Percentiles rank a stretch among this genome's conserved stretches.
Evolutionary conservation across 2,888 invertebrate genomes (phyloP).

Genomic region (Acanthococcus lagerstroemiae): DNA sequence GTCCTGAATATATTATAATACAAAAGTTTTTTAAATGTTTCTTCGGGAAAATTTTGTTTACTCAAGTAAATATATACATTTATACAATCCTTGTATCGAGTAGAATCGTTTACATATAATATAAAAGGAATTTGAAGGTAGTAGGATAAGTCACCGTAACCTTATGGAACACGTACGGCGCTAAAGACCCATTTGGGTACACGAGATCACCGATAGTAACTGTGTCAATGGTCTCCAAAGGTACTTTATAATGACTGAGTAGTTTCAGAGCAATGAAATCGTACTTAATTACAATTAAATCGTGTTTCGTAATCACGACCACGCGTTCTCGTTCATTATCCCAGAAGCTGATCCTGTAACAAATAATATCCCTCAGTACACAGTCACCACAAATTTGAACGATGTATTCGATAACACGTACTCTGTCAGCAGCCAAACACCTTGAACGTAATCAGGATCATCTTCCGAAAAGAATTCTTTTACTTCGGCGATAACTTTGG

Average conservation of each 20-base stretch:
- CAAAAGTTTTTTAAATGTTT: no score
- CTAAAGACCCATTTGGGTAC: slow-evolving; percentile 70
- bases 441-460: slow-evolving; percentile 58
- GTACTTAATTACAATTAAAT: slow-evolving; percentile 65
- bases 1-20: no score
- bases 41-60: no score
- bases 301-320: slow-evolving; percentile 60
- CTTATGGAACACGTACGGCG: slow-evolving; percentile 68
- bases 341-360: slow-evolving; percentile 72
- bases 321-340: slow-evolving; percentile 75
- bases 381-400: background rate
- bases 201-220: slow-evolving; percentile 64
- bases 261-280: slow-evolving; percentile 74
- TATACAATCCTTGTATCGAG: no score
- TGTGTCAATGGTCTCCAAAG: slow-evolving; percentile 58
- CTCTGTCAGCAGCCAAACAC: slow-evolving; percentile 74
- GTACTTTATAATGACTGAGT: slow-evolving; percentile 58
- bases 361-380: slow-evolving; percentile 1
- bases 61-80: no score
- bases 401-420: slow-evolving; percentile 44
- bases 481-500: slow-evolving; percentile 61
- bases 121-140: no score
- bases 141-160: no score
- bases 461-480: slow-evolving; percentile 54
- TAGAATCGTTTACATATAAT: no score